Percentiles rank a stretch among this genome's conserved stretches.
These are phyloP conservation scores for Phanerotoma sp. DNA, from an alignment of 2,888 invertebrate species.

Conservation along the genomic window DNA sequence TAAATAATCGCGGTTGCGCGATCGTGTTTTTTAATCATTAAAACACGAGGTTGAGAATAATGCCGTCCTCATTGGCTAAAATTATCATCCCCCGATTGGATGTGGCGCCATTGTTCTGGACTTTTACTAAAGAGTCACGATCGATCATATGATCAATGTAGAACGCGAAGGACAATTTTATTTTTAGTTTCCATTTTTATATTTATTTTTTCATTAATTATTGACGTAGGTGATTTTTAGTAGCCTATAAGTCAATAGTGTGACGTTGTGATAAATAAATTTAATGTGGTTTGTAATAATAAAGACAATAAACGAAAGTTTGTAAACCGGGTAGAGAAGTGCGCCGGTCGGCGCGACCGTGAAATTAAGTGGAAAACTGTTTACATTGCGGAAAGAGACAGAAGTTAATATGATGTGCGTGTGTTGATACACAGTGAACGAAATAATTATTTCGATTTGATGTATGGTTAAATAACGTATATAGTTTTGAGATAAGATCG, in stretches of 20 bases:
- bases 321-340: no score
- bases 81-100: conserved; percentile 26
- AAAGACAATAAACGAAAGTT: background rate
- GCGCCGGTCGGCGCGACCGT: conserved; percentile 7
- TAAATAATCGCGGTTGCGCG: conserved; percentile 10
- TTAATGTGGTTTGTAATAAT: conserved; percentile 7
- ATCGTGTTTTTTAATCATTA: background rate
- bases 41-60: conserved; percentile 35
- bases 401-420: conserved; percentile 10
- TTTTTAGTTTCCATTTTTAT: conserved; percentile 36
- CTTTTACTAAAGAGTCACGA: conserved; percentile 32
- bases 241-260: background rate
- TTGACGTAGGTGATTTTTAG: background rate
- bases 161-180: conserved; percentile 39
- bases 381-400: background rate
- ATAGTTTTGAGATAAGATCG: background rate
- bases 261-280: conserved; percentile 9
- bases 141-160: conserved; percentile 53
- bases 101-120: conserved; percentile 32
- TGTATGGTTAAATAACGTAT: background rate
- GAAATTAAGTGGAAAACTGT: background rate
- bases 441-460: no score
- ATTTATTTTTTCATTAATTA: background rate
- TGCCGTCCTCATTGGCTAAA: conserved; percentile 34
- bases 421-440: no score